Evolutionary conservation across 2,113 vertebrate genomes (phyloP).

Genomic region (Apodemus sylvaticus): DNA sequence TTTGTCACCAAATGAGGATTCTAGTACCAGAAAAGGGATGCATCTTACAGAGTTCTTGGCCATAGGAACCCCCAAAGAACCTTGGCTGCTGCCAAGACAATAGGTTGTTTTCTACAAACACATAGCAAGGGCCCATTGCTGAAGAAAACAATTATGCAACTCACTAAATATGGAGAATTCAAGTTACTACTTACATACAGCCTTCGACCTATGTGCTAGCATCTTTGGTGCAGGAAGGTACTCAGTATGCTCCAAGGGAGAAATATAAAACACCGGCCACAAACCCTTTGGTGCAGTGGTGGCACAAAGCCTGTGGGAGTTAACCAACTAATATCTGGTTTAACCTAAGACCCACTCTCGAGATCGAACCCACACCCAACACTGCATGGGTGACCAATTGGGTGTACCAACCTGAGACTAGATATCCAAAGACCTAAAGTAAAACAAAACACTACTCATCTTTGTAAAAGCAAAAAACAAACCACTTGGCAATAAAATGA

Average conservation of each 20-base stretch:
- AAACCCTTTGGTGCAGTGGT: background rate
- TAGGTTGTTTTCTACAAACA: background rate
- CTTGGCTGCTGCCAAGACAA: background rate
- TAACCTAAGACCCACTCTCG: background rate
- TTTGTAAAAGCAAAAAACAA: background rate
- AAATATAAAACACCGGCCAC: background rate
- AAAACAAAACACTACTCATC: background rate
- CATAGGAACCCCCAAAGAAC: background rate
- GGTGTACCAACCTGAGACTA: background rate
- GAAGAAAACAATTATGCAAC: background rate
- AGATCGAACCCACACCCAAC: background rate
- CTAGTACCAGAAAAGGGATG: background rate
- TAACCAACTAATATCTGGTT: background rate
- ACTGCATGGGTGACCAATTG: background rate
- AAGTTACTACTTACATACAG: background rate
- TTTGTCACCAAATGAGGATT: background rate
- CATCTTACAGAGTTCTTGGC: background rate
- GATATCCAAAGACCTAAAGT: background rate
- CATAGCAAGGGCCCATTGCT: background rate
- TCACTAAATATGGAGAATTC: background rate
- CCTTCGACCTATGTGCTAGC: background rate
- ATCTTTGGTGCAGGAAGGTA: background rate
- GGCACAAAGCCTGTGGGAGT: background rate
- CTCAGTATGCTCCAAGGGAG: background rate
- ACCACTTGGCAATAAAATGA: background rate